Percentiles rank a stretch among this genome's conserved stretches.
Evolutionary conservation across 2,888 invertebrate genomes (phyloP).

Genomic region (Lepeophtheirus nordmannii): DNA sequence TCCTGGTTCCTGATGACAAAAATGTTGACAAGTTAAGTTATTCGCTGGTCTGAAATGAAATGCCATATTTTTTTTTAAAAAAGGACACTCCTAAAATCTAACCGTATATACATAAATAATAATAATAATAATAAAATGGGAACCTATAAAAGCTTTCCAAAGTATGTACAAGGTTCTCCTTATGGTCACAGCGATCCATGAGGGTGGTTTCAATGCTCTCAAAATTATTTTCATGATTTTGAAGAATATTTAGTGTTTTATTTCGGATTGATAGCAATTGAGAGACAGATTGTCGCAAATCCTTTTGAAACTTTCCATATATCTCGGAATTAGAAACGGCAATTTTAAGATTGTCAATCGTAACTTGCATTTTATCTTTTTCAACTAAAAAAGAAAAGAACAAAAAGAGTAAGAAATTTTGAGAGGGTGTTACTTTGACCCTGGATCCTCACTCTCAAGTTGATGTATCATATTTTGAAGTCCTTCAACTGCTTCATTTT

Average conservation of each 20-base stretch:
- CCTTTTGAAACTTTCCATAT: not conserved
- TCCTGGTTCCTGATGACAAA: not conserved
- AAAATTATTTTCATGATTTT: not conserved
- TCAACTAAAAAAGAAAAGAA: not conserved
- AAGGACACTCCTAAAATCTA: not conserved
- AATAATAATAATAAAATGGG: too few relatives aligned
- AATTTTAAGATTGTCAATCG: not conserved
- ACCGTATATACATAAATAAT: too few relatives aligned
- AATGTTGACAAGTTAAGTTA: not conserved
- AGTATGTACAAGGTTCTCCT: not conserved
- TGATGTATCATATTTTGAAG: not conserved
- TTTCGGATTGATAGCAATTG: not conserved
- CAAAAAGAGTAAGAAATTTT: not conserved
- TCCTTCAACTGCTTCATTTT: not conserved
- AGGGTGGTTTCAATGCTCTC: not conserved
- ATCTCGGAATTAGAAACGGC: not conserved
- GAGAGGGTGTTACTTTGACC: too few relatives aligned
- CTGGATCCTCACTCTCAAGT: not conserved
- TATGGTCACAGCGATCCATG: not conserved
- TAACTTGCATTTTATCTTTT: not conserved
- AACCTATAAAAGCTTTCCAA: not conserved
- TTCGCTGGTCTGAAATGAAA: not conserved
- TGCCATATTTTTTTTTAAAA: not conserved
- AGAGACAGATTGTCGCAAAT: not conserved
- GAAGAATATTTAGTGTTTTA: not conserved